A percentile compares a stretch with the other conserved stretches of the same genome.
These are phyloP conservation scores for Arion vulgaris DNA, from an alignment of 1,140 invertebrate species.

Conservation along the genomic window DNA sequence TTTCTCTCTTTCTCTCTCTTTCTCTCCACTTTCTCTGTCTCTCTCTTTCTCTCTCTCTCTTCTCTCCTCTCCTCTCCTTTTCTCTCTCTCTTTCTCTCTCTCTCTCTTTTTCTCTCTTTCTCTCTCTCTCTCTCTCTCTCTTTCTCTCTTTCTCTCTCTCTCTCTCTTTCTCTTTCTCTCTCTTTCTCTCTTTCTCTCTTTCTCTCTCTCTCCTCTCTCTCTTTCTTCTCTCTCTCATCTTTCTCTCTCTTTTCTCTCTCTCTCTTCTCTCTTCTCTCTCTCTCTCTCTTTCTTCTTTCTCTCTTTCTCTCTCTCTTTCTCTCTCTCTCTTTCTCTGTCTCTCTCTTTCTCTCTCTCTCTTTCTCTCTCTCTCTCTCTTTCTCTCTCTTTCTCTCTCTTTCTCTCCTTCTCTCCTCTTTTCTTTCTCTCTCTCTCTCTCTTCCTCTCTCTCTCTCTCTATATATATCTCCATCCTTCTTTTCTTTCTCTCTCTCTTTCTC, in stretches of 20 bases:
- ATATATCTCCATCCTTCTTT: not conserved
- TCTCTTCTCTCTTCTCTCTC: not conserved
- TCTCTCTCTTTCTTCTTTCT: not conserved
- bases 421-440: not conserved
- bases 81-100: not conserved
- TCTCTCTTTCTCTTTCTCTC: conserved; percentile 18
- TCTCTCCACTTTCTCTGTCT: not conserved
- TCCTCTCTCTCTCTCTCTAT: not conserved
- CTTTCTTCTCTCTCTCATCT: not conserved
- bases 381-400: not conserved
- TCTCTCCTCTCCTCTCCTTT: not conserved
- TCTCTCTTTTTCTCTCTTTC: not conserved
- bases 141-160: not conserved
- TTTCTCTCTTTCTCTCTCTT: conserved; percentile 14
- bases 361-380: not conserved
- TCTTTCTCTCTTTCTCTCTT: not conserved
- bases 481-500: not conserved
- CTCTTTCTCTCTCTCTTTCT: conserved; percentile 10
- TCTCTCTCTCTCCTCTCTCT: not conserved
- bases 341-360: not conserved
- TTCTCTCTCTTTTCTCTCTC: not conserved
- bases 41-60: not conserved
- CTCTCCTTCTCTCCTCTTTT: not conserved
- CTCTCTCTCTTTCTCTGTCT: not conserved
- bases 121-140: not conserved